phyloP scores from a whole-genome alignment of 2,888 invertebrate species.

The Asteroscopus sphinx region DNA sequence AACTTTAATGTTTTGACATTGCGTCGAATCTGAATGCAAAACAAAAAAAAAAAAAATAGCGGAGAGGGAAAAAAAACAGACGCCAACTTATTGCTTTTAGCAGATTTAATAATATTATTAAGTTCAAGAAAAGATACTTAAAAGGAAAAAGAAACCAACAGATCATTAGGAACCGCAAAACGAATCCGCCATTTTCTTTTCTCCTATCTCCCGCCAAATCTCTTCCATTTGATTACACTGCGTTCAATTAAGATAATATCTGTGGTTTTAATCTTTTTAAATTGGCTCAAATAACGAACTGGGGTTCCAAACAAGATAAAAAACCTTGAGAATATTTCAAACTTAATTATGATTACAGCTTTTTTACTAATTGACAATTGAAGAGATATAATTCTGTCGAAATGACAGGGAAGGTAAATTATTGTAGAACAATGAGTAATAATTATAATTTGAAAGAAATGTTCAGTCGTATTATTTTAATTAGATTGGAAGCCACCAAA shows the following conservation, averaged over 20 bases:
- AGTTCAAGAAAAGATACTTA: no score
- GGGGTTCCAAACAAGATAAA: not conserved
- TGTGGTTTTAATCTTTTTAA: slow-evolving; percentile 32
- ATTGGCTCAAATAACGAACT: slow-evolving; percentile 27
- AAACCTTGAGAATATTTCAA: not conserved
- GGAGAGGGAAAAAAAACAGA: no score
- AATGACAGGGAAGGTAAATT: no score
- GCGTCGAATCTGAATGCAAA: no score
- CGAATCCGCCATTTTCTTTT: slow-evolving; percentile 5
- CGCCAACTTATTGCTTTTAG: no score
- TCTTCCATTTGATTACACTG: slow-evolving; percentile 39
- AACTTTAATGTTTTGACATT: no score
- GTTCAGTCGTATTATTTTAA: no score
- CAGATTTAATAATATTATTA: no score
- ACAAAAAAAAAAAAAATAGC: no score
- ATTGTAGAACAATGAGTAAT: no score
- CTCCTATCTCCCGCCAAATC: slow-evolving; percentile 24
- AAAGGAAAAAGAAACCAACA: slow-evolving; percentile 1
- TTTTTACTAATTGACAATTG: slow-evolving; percentile 11
- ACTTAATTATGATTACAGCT: slow-evolving; percentile 13
- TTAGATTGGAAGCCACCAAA: no score
- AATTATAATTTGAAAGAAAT: no score
- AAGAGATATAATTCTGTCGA: not conserved
- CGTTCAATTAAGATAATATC: slow-evolving; percentile 49
- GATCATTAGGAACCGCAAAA: slow-evolving; percentile 4